These are phyloP conservation scores for Ploceus nigricollis DNA, from an alignment of 2,113 vertebrate genomes.

Conservation along the genomic window DNA sequence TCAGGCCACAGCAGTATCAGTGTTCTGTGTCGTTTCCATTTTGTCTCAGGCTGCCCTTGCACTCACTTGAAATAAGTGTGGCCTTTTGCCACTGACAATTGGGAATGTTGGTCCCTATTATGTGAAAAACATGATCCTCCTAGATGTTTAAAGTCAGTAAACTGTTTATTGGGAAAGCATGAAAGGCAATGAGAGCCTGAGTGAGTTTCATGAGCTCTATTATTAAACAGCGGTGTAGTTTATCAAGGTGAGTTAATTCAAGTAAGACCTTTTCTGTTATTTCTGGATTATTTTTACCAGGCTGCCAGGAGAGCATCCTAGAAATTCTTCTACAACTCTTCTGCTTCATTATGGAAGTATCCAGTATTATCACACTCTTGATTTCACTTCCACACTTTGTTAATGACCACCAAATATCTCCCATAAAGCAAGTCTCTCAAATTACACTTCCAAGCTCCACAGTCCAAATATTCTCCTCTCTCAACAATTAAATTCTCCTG, in stretches of 20 bases:
- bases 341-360: background rate
- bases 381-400: background rate
- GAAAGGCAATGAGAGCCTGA: background rate
- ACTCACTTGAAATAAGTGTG: background rate
- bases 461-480: background rate
- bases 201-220: background rate
- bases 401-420: background rate
- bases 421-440: background rate
- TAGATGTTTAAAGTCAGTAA: background rate
- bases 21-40: slow-evolving; percentile 26
- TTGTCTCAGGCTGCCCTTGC: background rate
- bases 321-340: background rate
- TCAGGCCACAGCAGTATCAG: slow-evolving; percentile 27
- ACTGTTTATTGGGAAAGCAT: background rate
- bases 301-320: background rate
- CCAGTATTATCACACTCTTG: background rate
- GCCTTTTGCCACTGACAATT: background rate
- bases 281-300: background rate
- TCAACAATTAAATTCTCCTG: background rate
- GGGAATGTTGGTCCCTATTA: background rate
- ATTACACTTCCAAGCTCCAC: background rate
- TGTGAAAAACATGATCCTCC: background rate
- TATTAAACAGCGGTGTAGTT: background rate
- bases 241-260: background rate
- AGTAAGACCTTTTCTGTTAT: background rate